These are phyloP conservation scores for Lepidocyrtoides sp. DNA, from an alignment of 2,888 invertebrate species.

Conservation along the genomic window DNA sequence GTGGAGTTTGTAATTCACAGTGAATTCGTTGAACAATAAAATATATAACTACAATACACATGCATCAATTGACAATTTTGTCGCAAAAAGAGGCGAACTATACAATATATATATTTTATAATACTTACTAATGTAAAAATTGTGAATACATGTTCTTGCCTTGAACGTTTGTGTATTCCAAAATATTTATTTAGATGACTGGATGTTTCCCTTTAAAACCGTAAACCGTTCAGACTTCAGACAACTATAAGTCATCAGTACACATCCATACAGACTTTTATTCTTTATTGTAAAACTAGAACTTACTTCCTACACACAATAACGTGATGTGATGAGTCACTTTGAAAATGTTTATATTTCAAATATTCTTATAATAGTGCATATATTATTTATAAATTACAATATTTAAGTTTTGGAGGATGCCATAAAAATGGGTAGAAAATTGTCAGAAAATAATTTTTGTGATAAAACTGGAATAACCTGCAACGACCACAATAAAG, in stretches of 20 bases:
- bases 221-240: not conserved
- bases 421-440: conserved; percentile 6
- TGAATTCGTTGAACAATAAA: no score
- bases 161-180: not conserved
- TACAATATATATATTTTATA: conserved; percentile 33
- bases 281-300: no score
- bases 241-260: conserved; percentile 24
- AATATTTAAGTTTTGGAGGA: conserved; percentile 14
- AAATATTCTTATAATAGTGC: not conserved
- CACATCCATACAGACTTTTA: conserved; percentile 20
- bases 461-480: conserved; percentile 67
- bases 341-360: conserved; percentile 2
- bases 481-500: conserved; percentile 56
- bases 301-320: no score
- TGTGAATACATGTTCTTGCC: not conserved
- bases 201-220: conserved; percentile 31
- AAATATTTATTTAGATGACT: conserved; percentile 43
- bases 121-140: not conserved
- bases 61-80: not conserved
- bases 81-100: no score
- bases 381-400: not conserved
- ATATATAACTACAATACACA: not conserved
- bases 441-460: conserved; percentile 34
- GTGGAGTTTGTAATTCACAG: not conserved
- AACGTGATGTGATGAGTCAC: not conserved